phyloP scores from a whole-genome alignment of 2,113 vertebrate species.

The Hemiscyllium ocellatum region DNA sequence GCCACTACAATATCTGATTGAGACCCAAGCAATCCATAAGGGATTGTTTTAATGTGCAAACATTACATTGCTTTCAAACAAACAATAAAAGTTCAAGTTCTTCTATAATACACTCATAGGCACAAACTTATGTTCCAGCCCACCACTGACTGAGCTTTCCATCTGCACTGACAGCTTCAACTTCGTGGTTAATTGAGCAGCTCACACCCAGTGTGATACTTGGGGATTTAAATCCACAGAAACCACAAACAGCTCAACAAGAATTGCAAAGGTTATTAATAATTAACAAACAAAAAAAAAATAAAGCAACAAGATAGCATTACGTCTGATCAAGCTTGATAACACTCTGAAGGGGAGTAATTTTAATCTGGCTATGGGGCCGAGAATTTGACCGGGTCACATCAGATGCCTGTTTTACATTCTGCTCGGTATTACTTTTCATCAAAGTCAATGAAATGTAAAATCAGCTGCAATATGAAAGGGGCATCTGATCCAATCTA shows the following conservation, averaged over 20 bases:
- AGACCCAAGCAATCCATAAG: neutral
- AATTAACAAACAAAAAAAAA: slow-evolving; percentile 8
- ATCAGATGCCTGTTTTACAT: neutral
- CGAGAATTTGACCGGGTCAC: neutral
- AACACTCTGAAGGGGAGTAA: neutral
- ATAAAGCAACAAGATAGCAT: neutral
- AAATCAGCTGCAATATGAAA: neutral
- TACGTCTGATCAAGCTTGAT: neutral
- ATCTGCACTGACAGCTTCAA: slow-evolving; percentile 9
- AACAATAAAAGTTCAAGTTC: neutral
- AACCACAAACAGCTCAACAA: slow-evolving; percentile 16
- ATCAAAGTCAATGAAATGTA: neutral
- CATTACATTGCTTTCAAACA: neutral
- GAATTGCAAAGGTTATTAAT: slow-evolving; percentile 15
- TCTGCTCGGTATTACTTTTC: neutral
- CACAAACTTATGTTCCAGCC: neutral
- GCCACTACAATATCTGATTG: neutral
- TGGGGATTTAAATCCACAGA: neutral
- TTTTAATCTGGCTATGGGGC: neutral
- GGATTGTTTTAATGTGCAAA: slow-evolving; percentile 1
- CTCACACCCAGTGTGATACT: neutral
- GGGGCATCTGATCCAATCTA: neutral
- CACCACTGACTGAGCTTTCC: neutral
- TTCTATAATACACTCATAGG: neutral
- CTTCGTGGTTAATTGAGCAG: slow-evolving; percentile 21